phyloP scores from a whole-genome alignment of 2,113 vertebrate genomes.

The Eudyptes chrysolophus region DNA sequence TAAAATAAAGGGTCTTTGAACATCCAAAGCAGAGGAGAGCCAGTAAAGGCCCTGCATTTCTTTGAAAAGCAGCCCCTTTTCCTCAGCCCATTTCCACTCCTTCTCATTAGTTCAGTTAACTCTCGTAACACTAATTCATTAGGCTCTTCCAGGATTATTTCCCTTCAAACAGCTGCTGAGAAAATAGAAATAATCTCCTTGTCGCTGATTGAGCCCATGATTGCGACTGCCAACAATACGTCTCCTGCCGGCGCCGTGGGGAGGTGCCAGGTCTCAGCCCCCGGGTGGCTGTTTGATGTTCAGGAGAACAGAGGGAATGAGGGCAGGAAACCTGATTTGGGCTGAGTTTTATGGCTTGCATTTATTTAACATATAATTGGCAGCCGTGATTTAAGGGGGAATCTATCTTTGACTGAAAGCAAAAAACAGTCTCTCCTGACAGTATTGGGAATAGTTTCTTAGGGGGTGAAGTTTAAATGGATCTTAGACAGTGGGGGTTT shows the following conservation, averaged over 20 bases:
- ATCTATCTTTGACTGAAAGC: not conserved
- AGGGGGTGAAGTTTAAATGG: not conserved
- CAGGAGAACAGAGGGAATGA: not conserved
- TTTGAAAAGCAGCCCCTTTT: conserved; percentile 39
- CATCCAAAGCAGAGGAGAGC: conserved; percentile 15
- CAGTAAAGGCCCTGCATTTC: conserved; percentile 9
- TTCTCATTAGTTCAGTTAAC: conserved; percentile 57
- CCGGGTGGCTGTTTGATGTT: not conserved
- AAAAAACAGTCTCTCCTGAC: not conserved
- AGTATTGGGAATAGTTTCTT: not conserved
- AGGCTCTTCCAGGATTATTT: conserved; percentile 55
- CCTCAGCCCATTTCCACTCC: conserved; percentile 27
- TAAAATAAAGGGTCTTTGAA: not conserved
- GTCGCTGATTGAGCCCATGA: not conserved
- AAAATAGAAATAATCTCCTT: conserved; percentile 42
- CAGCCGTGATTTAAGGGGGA: not conserved
- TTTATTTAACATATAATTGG: not conserved
- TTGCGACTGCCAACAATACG: not conserved
- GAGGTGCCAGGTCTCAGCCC: conserved; percentile 17
- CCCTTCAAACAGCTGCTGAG: conserved; percentile 52
- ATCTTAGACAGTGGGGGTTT: rapidly evolving
- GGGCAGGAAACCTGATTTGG: not conserved
- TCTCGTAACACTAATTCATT: conserved; percentile 38
- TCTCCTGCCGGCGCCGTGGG: not conserved
- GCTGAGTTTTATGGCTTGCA: not conserved